Conservation (phyloP, 2,888 invertebrate genomes). For the Dryococelus australis region DNA sequence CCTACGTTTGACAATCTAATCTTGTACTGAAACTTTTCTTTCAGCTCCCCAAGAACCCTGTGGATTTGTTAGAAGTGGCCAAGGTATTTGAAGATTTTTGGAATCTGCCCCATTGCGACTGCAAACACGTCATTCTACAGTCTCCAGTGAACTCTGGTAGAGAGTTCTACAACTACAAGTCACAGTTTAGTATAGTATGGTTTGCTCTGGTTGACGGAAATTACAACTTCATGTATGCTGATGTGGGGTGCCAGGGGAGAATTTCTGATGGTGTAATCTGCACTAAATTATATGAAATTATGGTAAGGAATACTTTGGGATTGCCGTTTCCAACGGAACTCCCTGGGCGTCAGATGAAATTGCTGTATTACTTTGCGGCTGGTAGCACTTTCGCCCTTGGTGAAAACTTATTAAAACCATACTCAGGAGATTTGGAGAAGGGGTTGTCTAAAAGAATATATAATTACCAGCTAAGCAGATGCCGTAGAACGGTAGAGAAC, state of each 20-base stretch:
- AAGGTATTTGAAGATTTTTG: neutral
- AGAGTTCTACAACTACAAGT: no score
- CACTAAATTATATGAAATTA: neutral
- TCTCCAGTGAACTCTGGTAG: neutral
- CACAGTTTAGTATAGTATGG: neutral
- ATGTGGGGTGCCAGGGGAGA: neutral
- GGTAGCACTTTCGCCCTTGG: neutral
- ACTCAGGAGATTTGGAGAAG: no score
- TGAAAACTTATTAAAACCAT: constrained; percentile 16
- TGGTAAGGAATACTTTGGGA: neutral
- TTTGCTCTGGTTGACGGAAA: neutral
- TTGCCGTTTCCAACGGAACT: neutral
- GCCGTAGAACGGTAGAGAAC: no score
- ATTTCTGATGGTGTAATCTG: neutral
- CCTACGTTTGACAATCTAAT: no score
- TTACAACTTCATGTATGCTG: neutral
- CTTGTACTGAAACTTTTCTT: no score
- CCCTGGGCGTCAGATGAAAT: neutral
- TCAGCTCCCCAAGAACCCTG: neutral
- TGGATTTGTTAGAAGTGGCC: neutral
- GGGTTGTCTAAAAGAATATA: no score
- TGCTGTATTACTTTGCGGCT: neutral
- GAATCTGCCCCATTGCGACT: neutral
- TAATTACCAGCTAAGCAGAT: no score
- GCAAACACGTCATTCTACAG: neutral